A percentile compares a stretch with the other conserved stretches of the same genome.
Conservation (phyloP, 2,797 vertebrate species). For the Falco berigora region DNA sequence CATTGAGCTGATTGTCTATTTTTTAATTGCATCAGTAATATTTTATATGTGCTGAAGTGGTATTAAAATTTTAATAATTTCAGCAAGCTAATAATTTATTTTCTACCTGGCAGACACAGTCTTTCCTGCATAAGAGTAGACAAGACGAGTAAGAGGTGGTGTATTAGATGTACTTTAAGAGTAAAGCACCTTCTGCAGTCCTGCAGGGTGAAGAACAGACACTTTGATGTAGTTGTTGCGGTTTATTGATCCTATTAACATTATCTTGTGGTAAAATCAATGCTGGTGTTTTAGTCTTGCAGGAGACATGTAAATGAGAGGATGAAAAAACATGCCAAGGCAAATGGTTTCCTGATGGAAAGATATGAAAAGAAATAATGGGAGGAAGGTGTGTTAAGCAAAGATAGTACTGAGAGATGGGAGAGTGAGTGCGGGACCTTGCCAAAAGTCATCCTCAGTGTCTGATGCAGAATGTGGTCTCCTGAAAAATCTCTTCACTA, state of each 20-base stretch:
- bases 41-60: conserved; percentile 57
- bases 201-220: conserved; percentile 55
- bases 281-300: conserved; percentile 68
- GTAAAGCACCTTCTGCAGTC: conserved; percentile 45
- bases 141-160: neutral
- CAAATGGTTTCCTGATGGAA: conserved; percentile 66
- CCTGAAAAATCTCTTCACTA: neutral
- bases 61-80: conserved; percentile 63
- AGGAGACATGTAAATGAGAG: conserved; percentile 71
- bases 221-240: conserved; percentile 66
- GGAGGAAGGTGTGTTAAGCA: neutral
- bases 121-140: conserved; percentile 10
- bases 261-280: conserved; percentile 74
- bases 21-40: conserved; percentile 68
- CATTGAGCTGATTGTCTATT: conserved; percentile 14
- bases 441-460: neutral
- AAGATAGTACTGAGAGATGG: neutral
- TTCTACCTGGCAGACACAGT: conserved; percentile 42
- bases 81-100: conserved; percentile 36
- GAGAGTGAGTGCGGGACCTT: neutral
- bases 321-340: conserved; percentile 64
- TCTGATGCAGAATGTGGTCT: neutral
- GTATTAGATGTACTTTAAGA: neutral
- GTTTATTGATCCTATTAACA: conserved; percentile 79
- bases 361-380: conserved; percentile 43